phyloP scores from a whole-genome alignment of 2,113 vertebrate genomes.

The Oryzias javanicus region DNA sequence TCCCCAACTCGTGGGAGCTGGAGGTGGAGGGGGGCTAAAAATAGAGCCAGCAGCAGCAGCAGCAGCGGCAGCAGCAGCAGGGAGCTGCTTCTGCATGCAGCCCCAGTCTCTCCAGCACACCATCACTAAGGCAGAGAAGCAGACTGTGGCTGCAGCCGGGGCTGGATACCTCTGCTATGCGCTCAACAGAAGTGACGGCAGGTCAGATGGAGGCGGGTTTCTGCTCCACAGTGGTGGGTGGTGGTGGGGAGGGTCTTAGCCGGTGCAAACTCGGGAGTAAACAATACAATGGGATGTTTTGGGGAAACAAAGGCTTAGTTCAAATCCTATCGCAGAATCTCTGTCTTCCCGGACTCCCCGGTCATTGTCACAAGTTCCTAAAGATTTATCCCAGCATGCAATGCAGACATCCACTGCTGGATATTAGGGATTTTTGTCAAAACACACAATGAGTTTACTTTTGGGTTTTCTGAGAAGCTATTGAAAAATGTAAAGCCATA shows the following conservation, averaged over 20 bases:
- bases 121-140: slow-evolving; percentile 56
- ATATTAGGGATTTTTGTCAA: slow-evolving; percentile 4
- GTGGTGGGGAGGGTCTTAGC: slow-evolving; percentile 32
- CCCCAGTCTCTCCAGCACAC: slow-evolving; percentile 64
- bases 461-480: not conserved
- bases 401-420: slow-evolving; percentile 9
- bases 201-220: slow-evolving; percentile 58
- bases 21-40: slow-evolving; percentile 60
- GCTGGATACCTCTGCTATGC: slow-evolving; percentile 58
- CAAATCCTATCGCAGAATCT: slow-evolving; percentile 43
- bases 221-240: slow-evolving; percentile 39
- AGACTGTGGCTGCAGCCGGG: slow-evolving; percentile 53
- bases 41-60: slow-evolving; percentile 73
- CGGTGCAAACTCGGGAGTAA: slow-evolving; percentile 49
- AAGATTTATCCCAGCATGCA: slow-evolving; percentile 16
- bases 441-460: slow-evolving; percentile 1
- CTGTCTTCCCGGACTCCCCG: slow-evolving; percentile 17
- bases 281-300: slow-evolving; percentile 73
- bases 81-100: slow-evolving; percentile 77
- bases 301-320: slow-evolving; percentile 70
- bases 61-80: slow-evolving; percentile 73
- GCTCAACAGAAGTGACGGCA: slow-evolving; percentile 42
- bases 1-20: slow-evolving; percentile 65
- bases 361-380: slow-evolving; percentile 10
- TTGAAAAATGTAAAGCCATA: not conserved